Evolutionary conservation across 2,113 vertebrate species (phyloP), one percentile per base, ranked within the genome.

Genomic region (Calyptomena viridis): DNA sequence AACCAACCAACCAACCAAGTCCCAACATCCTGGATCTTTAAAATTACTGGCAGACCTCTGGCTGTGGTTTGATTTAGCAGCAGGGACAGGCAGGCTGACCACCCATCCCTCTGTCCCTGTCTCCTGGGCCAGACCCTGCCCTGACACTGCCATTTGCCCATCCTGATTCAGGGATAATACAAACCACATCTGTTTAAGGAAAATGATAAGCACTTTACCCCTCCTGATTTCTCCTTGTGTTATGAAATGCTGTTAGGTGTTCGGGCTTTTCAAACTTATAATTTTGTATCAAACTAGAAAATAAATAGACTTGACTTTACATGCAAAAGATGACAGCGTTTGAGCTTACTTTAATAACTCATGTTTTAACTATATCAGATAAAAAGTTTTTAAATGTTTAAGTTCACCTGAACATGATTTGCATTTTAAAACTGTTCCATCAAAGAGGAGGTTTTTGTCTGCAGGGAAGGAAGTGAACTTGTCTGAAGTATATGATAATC

Each of bases 401-500:
- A 22, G 39, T 69, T 92, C 73, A 94, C 83, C 72, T 92, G 63
- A 33, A 84, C 31, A 33, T 19, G 22, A 93, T 87, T 75, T 92
- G 42, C 72, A 78, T 95, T 93, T 92, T 88, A 84, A 87, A 93
- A 89, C 22, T 39, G 16, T 59, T 94, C 33, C 52, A 86, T 92
- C 83, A 75, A 90, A 90, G 56, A 84, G 55, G 27, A 88, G 64
- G 44, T 55, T 92, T n/a, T 66, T 74, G 76, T 94, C 88, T 89
- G 67, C 68, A 67, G 27, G 7, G 39, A 90, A 93, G 89, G 86
- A 94, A 89, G 66, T 42, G 53, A 96, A 83, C 42, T 77, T 94
- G 89, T 93, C 91, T 92, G 83, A 94, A 94, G 58, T 37, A 35
- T 77, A 90, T 86, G 68, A 92, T 95, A 93, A 95, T 84, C 76